These are phyloP conservation scores for Neogobius melanostomus DNA, from an alignment of 2,113 vertebrate genomes.

Conservation along the genomic window DNA sequence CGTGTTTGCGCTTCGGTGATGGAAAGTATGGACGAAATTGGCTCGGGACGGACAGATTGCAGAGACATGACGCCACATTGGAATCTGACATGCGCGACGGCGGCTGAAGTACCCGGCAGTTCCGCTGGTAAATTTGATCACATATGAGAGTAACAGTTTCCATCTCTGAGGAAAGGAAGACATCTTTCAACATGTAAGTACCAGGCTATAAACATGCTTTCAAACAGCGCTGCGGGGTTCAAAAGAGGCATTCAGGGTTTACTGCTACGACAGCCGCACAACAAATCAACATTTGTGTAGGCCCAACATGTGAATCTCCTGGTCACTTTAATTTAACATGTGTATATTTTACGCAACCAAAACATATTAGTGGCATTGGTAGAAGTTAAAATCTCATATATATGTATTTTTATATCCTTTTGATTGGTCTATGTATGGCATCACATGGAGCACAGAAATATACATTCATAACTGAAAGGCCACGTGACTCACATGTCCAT, in stretches of 20 bases:
- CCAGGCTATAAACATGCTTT: neutral
- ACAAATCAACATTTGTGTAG: neutral
- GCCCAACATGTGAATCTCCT: neutral
- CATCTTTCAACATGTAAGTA: neutral
- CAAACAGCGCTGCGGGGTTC: neutral
- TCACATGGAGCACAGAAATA: too few relatives aligned
- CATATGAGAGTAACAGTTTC: neutral
- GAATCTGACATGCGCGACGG: slow-evolving; percentile 29
- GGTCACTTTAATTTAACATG: neutral
- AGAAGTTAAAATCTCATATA: too few relatives aligned
- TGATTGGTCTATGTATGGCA: too few relatives aligned
- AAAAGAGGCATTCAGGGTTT: neutral
- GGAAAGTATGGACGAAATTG: slow-evolving; percentile 53
- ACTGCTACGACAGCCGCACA: neutral
- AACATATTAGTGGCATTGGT: too few relatives aligned
- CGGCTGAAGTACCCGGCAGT: slow-evolving; percentile 9
- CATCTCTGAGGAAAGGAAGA: neutral
- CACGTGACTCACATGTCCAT: too few relatives aligned
- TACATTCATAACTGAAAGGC: too few relatives aligned
- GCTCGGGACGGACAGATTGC: slow-evolving; percentile 48
- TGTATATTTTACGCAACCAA: too few relatives aligned
- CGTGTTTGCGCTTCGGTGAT: slow-evolving; percentile 54
- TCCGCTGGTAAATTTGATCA: slow-evolving; percentile 1
- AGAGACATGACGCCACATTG: slow-evolving; percentile 60
- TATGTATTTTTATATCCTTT: too few relatives aligned